Conservation (phyloP, 2,113 vertebrate genomes). For the Pterophyllum scalare region DNA sequence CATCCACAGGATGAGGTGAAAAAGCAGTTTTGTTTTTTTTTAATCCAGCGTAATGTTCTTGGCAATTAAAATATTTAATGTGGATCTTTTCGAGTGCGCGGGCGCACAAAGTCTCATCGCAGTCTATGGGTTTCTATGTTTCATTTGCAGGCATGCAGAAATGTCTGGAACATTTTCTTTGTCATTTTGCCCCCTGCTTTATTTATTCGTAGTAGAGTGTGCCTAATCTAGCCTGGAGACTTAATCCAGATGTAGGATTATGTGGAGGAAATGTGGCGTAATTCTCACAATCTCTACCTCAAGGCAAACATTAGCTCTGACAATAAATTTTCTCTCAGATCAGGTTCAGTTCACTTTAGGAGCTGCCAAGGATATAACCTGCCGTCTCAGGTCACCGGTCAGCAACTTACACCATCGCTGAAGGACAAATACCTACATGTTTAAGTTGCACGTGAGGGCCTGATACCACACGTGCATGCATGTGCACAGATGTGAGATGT, state of each 20-base stretch:
- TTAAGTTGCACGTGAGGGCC: background rate
- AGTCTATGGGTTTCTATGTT: background rate
- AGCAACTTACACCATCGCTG: background rate
- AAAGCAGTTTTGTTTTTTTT: background rate
- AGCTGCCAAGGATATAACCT: background rate
- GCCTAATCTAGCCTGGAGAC: conserved; percentile 43
- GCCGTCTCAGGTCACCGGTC: conserved; percentile 19
- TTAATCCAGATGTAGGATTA: conserved; percentile 64
- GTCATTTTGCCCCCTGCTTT: conserved; percentile 7
- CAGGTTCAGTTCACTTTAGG: conserved; percentile 10
- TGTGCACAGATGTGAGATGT: background rate
- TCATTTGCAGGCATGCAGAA: background rate
- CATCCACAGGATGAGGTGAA: background rate
- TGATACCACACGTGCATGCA: background rate
- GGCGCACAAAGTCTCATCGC: background rate
- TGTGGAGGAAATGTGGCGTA: conserved; percentile 43
- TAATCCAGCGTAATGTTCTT: background rate
- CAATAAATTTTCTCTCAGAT: conserved; percentile 27
- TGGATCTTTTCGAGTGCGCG: rapidly evolving
- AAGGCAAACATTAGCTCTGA: conserved; percentile 31
- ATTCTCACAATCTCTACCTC: conserved; percentile 48
- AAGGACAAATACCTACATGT: conserved; percentile 14
- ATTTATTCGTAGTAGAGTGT: conserved; percentile 32
- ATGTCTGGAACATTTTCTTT: conserved; percentile 2
- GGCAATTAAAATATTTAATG: background rate